Conservation (phyloP, 1,140 invertebrate genomes). For the Drosophila nigromelanica region DNA sequence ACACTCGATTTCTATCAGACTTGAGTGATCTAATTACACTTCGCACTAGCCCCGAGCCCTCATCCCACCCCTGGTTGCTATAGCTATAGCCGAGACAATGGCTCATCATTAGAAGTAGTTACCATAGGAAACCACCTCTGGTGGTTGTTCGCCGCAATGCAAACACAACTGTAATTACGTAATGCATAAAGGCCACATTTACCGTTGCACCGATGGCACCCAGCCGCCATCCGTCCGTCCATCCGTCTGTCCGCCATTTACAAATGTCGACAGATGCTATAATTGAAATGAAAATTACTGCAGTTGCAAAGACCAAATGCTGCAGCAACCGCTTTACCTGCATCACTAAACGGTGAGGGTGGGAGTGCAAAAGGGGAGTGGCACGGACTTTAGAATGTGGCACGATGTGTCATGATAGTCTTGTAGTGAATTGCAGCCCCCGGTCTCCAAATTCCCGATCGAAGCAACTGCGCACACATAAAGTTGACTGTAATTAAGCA, state of each 20-base stretch:
- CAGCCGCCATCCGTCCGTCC: background rate
- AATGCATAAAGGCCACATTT: conserved; percentile 78
- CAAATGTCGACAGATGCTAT: conserved; percentile 61
- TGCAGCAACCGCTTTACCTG: conserved; percentile 10
- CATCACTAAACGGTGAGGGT: no score
- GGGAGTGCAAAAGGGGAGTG: background rate
- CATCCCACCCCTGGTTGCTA: background rate
- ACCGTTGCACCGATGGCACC: conserved; percentile 42
- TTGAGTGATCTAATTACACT: conserved; percentile 19
- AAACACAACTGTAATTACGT: conserved; percentile 79
- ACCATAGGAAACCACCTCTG: conserved; percentile 36
- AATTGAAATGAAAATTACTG: conserved; percentile 76
- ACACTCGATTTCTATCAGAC: background rate
- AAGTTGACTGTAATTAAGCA: conserved; percentile 52
- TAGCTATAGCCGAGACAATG: conserved; percentile 61
- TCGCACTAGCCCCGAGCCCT: background rate
- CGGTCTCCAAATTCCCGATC: background rate
- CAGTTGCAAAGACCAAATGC: conserved; percentile 35
- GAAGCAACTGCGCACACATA: background rate
- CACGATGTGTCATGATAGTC: conserved; percentile 38
- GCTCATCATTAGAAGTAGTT: conserved; percentile 64
- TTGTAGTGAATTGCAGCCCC: no score
- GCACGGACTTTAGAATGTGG: conserved; percentile 16
- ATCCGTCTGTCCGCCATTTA: conserved; percentile 23
- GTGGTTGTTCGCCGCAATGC: conserved; percentile 60